These are phyloP conservation scores for Progne subis DNA, from an alignment of 2,113 vertebrate genomes.

Conservation along the genomic window DNA sequence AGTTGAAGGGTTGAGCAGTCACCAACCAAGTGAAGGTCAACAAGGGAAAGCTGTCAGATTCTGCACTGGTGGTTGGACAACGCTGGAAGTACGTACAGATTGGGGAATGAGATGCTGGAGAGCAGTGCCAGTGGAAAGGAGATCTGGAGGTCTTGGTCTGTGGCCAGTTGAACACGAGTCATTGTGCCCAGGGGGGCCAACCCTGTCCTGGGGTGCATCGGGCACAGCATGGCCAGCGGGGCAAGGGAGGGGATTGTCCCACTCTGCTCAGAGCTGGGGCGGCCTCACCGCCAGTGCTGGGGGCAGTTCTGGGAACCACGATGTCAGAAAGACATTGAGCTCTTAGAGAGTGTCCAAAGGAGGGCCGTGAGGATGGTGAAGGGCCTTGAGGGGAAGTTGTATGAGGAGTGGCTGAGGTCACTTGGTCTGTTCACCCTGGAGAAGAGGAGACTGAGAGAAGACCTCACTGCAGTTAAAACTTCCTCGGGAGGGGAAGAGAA, in stretches of 20 bases:
- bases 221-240: neutral
- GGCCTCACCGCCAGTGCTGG: neutral
- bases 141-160: rapidly evolving
- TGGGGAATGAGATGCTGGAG: neutral
- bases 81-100: rapidly evolving
- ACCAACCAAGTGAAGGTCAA: no score
- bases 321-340: neutral
- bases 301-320: neutral
- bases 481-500: neutral
- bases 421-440: no score
- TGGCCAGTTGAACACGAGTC: neutral
- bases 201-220: neutral
- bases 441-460: neutral
- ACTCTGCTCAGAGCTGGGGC: neutral
- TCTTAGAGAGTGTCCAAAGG: neutral
- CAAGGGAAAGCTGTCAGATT: neutral
- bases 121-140: rapidly evolving
- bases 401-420: neutral
- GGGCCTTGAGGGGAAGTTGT: neutral
- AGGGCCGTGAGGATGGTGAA: neutral
- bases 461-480: no score
- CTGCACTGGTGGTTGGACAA: neutral
- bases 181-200: neutral
- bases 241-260: neutral
- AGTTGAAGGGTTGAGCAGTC: neutral